phyloP scores from a whole-genome alignment of 1,140 invertebrate species.

The Meloidogyne chitwoodi region DNA sequence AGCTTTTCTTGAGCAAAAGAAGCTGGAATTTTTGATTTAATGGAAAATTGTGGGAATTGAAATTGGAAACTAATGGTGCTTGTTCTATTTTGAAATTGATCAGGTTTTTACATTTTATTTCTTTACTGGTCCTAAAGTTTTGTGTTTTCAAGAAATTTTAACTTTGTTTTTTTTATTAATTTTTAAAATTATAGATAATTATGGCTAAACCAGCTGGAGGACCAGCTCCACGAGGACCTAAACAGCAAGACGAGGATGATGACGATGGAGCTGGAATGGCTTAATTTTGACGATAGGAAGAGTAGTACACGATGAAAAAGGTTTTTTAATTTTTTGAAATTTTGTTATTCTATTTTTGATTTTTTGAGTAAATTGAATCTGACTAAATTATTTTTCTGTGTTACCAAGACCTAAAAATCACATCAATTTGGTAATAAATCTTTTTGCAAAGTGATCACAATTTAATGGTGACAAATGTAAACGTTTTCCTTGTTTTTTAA shows the following conservation, averaged over 20 bases:
- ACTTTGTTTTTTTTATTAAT: conserved; percentile 9
- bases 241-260: conserved; percentile 57
- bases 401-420: no score
- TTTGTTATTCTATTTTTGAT: neutral
- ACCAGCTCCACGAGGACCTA: conserved; percentile 47
- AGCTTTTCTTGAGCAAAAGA: no score
- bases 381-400: no score
- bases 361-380: no score
- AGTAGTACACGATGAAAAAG: no score
- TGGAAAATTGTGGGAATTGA: conserved; percentile 85
- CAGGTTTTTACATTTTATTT: conserved; percentile 54
- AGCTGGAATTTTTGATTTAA: conserved; percentile 74
- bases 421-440: no score
- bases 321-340: no score
- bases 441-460: no score
- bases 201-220: conserved; percentile 58
- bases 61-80: conserved; percentile 87
- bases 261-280: conserved; percentile 56
- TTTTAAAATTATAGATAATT: conserved; percentile 44
- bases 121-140: no score
- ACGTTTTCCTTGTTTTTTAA: no score
- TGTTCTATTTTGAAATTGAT: conserved; percentile 92
- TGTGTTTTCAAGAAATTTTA: no score
- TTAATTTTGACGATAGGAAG: conserved; percentile 11
- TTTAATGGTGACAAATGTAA: no score